Evolutionary conservation across 2,113 vertebrate genomes (phyloP).

Genomic region (Podilymbus podiceps): DNA sequence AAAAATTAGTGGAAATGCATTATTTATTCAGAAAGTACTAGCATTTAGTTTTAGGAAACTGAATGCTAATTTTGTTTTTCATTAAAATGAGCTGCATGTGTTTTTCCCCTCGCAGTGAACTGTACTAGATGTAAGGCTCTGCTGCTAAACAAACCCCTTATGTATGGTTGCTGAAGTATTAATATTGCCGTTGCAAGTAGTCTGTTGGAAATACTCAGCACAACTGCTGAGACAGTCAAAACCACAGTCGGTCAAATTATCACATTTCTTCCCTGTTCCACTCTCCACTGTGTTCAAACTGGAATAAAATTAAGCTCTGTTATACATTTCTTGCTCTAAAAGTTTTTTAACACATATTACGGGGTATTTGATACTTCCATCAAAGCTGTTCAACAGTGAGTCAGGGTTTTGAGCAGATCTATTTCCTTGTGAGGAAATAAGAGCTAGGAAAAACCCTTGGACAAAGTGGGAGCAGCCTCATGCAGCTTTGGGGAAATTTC

Average conservation of each 20-base stretch:
- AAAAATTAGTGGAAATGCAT: neutral
- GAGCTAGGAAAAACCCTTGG: neutral
- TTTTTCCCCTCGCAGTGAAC: neutral
- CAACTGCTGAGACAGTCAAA: slow-evolving; percentile 8
- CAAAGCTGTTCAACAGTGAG: neutral
- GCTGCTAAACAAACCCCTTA: neutral
- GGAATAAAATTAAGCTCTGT: slow-evolving; percentile 6
- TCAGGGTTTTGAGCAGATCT: neutral
- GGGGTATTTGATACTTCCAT: neutral
- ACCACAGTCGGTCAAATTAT: neutral
- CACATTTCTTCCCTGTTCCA: neutral
- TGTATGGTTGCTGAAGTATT: neutral
- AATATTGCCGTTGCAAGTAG: neutral
- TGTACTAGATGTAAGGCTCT: neutral
- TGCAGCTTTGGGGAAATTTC: neutral
- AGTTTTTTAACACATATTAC: neutral
- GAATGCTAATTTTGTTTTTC: slow-evolving; percentile 4
- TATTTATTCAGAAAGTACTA: neutral
- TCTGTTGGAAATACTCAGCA: neutral
- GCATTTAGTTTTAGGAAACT: neutral
- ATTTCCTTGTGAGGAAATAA: neutral
- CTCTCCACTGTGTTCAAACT: neutral
- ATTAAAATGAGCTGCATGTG: neutral
- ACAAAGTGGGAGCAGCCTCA: neutral
- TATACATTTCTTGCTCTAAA: neutral